phyloP scores from a whole-genome alignment of 2,888 invertebrate species.

The Ormyrus nitidulus region DNA sequence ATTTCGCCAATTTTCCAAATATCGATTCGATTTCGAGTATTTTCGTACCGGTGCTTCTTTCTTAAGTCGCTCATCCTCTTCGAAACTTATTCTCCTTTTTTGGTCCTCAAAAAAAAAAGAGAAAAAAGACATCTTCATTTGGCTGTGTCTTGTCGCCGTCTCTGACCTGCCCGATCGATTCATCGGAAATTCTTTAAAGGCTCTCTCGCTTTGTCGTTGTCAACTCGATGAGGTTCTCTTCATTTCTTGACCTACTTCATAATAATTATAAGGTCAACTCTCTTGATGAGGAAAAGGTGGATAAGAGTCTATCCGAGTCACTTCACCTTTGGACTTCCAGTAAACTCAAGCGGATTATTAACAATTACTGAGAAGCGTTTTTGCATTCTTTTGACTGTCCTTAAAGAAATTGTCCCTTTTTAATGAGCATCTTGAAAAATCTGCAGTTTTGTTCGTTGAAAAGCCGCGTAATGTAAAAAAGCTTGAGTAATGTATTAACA shows the following conservation, averaged over 20 bases:
- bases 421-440: too few species aligned
- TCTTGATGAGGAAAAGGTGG: constrained; percentile 30
- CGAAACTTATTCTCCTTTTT: not conserved
- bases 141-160: too few species aligned
- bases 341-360: not conserved
- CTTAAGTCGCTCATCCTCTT: too few species aligned
- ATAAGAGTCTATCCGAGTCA: constrained; percentile 5
- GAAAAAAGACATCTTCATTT: too few species aligned
- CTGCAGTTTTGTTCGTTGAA: too few species aligned
- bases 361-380: not conserved
- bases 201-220: not conserved
- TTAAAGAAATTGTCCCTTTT: too few species aligned
- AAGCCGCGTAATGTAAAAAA: too few species aligned
- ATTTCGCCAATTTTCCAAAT: too few species aligned
- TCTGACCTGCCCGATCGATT: not conserved
- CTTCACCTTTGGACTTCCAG: not conserved
- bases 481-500: too few species aligned
- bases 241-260: constrained; percentile 66
- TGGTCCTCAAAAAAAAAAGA: not conserved
- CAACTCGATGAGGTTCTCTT: not conserved
- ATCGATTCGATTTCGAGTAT: too few species aligned
- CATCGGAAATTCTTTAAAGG: not conserved
- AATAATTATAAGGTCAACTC: constrained; percentile 62
- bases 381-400: too few species aligned
- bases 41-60: too few species aligned